Evolutionary conservation across 1,140 invertebrate genomes (phyloP), one percentile per base, ranked within the genome.

Genomic region (Epicauta chinensis): DNA sequence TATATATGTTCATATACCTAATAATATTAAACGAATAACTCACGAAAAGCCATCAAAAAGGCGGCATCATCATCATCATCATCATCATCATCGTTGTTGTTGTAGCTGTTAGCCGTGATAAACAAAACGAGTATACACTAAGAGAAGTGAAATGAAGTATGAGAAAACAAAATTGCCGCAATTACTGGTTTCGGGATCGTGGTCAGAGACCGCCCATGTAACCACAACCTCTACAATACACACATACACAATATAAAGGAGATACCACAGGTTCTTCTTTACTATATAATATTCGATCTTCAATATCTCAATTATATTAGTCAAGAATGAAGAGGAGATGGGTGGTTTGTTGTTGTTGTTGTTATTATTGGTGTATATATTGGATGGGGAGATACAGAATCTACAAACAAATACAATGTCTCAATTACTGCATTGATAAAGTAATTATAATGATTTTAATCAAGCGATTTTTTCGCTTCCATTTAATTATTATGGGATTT

Each of bases 141-240:
- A 34, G 35, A 56, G n/a, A n/a, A n/a, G 44, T 51, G 58, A 59
- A 63, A 63, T 63, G 61, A 63, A 63, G 60, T 62, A 64, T 64
- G 58, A 64, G 63, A 63, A 61, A 65, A 63, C 54, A 59, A 63
- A 65, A 65, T 65, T 65, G 60, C 61, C 55, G 61, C 63, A 64
- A 65, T 65, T 63, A 65, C 55, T 41, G 63, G 63, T 65, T 65
- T 65, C 57, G 61, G 62, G 53, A 58, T 61, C 63, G 61, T 59
- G 61, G 59, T 48, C 57, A 40, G 29, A 60, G 59, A 56, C 59
- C 63, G 63, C 63, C 63, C 63, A 65, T 65, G 61, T 65, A 65
- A 65, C 63, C 61, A 65, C 61, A 65, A 55, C 58, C 52, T 53
- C 49, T 42, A 9, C 32, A n/a, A n/a, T n/a, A n/a, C 23, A 23